These are phyloP conservation scores for Aspidoscelis tigris DNA, from an alignment of 2,113 vertebrate genomes.

Conservation along the genomic window DNA sequence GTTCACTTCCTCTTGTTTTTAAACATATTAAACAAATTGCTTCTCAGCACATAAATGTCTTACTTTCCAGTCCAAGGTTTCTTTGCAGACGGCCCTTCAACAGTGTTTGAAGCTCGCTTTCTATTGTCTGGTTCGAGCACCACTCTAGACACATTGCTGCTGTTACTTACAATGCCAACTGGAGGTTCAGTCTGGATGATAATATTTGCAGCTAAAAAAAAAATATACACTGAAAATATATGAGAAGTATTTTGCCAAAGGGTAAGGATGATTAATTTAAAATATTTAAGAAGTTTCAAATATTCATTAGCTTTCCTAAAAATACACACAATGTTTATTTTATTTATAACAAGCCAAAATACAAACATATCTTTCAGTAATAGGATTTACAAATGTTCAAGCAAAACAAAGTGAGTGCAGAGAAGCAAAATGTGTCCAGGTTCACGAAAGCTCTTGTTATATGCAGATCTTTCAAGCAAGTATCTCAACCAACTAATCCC, in stretches of 20 bases:
- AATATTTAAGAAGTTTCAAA: not conserved
- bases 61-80: conserved; percentile 97
- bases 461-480: no score
- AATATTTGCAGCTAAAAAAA: conserved; percentile 89
- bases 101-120: conserved; percentile 82
- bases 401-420: not conserved
- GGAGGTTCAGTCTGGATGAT: conserved; percentile 93
- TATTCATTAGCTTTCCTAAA: not conserved
- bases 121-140: conserved; percentile 89
- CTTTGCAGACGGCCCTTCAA: conserved; percentile 85
- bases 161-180: conserved; percentile 78
- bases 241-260: not conserved
- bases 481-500: no score
- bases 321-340: not conserved
- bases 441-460: no score
- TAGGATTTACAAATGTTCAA: not conserved
- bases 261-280: conserved; percentile 31
- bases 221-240: conserved; percentile 45
- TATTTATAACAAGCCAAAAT: no score
- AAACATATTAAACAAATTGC: not conserved
- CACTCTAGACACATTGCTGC: conserved; percentile 81
- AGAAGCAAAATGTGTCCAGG: no score
- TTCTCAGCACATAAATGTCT: conserved; percentile 58
- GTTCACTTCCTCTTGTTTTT: not conserved
- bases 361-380: no score